Evolutionary conservation across 2,113 vertebrate genomes (phyloP).

Genomic region (Trochalopteron elliotii): DNA sequence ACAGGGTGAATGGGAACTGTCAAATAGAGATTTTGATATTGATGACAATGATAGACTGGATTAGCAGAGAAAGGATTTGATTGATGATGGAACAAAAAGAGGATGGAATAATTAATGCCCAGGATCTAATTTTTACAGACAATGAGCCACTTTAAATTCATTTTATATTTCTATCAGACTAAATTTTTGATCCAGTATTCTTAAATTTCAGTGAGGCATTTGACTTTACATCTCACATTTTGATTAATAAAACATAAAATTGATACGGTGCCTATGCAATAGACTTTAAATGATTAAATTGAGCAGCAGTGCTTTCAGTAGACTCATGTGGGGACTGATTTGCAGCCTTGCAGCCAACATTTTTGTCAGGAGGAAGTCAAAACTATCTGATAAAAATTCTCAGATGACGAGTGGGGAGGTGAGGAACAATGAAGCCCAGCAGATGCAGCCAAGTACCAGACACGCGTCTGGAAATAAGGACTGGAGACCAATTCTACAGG

Average conservation of each 20-base stretch:
- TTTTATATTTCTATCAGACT: neutral
- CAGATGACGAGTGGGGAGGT: neutral
- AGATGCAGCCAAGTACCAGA: neutral
- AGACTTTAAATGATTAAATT: neutral
- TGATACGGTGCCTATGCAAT: neutral
- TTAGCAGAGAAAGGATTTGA: constrained; percentile 8
- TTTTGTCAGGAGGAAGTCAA: neutral
- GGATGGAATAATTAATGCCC: constrained; percentile 32
- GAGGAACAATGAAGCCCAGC: neutral
- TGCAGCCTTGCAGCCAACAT: neutral
- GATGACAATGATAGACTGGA: neutral
- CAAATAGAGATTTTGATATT: neutral
- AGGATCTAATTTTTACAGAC: neutral
- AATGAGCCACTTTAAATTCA: neutral
- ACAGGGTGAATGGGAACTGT: neutral
- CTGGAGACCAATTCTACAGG: neutral
- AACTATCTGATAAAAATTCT: neutral
- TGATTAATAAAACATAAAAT: constrained; percentile 40
- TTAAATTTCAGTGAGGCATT: constrained; percentile 1
- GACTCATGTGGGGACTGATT: neutral
- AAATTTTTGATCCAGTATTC: constrained; percentile 7
- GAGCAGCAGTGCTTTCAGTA: neutral
- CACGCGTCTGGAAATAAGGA: neutral
- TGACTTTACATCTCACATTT: neutral
- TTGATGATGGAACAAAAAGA: neutral